A percentile compares a stretch with the other conserved stretches of the same genome.
phyloP scores from a whole-genome alignment of 2,888 invertebrate genomes.

The Sinelater perroti region DNA sequence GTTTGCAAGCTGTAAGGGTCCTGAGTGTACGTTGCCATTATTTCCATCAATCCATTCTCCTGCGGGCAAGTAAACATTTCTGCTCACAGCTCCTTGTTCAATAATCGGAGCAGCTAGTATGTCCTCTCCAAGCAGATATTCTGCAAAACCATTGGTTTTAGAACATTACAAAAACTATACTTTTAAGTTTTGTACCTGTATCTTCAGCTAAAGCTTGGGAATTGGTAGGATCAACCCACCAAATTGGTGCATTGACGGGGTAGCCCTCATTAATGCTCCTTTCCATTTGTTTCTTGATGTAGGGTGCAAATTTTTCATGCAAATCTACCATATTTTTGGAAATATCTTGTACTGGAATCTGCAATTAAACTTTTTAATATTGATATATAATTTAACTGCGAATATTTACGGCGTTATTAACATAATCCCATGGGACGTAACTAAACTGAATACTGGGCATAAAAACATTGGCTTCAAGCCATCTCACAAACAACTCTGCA shows the following conservation, averaged over 20 bases:
- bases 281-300: slow-evolving; percentile 71
- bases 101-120: slow-evolving; percentile 83
- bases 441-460: slow-evolving; percentile 85
- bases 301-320: slow-evolving; percentile 69
- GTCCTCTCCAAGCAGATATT: slow-evolving; percentile 80
- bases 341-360: slow-evolving; percentile 68
- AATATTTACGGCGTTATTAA: too few relatives aligned
- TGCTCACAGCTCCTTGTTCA: slow-evolving; percentile 65
- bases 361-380: too few relatives aligned
- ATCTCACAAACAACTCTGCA: slow-evolving; percentile 76
- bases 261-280: slow-evolving; percentile 68
- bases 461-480: slow-evolving; percentile 81
- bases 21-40: slow-evolving; percentile 60
- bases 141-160: slow-evolving; percentile 62
- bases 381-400: neutral
- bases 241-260: slow-evolving; percentile 83
- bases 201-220: slow-evolving; percentile 43
- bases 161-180: too few relatives aligned
- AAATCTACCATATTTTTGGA: slow-evolving; percentile 71
- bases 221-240: slow-evolving; percentile 83
- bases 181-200: slow-evolving; percentile 17
- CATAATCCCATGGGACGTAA: slow-evolving; percentile 80
- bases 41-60: slow-evolving; percentile 79
- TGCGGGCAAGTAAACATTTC: slow-evolving; percentile 79
- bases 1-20: slow-evolving; percentile 69